A percentile compares a stretch with the other conserved stretches of the same genome.
phyloP scores from a whole-genome alignment of 2,888 invertebrate species.

The Trichogramma dendrolimi region DNA sequence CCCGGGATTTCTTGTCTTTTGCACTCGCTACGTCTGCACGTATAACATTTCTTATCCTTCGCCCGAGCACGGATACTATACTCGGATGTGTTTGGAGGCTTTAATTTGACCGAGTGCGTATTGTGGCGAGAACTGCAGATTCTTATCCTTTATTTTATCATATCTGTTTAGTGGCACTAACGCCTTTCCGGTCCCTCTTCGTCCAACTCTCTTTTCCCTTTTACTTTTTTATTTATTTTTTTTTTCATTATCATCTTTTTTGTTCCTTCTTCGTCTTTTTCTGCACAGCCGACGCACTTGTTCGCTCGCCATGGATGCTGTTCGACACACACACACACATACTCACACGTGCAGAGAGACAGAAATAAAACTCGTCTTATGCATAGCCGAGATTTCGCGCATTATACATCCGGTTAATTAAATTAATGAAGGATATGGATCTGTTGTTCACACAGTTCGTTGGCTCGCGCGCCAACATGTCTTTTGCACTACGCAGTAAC shows the following conservation, averaged over 20 bases:
- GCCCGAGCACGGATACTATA: too few species aligned
- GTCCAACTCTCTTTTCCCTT: slow-evolving; percentile 17
- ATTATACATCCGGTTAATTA: slow-evolving; percentile 16
- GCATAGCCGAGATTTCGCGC: too few species aligned
- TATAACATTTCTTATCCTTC: too few species aligned
- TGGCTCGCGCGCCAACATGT: too few species aligned
- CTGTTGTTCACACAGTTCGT: too few species aligned
- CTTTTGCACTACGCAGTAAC: too few species aligned
- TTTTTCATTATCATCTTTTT: neutral
- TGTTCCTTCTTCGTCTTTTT: too few species aligned
- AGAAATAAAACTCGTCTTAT: too few species aligned
- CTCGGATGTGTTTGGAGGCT: slow-evolving; percentile 38
- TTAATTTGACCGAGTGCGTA: slow-evolving; percentile 46
- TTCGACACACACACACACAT: too few species aligned
- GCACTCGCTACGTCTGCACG: too few species aligned
- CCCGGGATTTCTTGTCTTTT: too few species aligned
- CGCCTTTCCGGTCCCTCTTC: slow-evolving; percentile 29
- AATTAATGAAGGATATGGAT: slow-evolving; percentile 18
- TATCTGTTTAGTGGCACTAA: slow-evolving; percentile 38
- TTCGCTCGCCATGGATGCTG: neutral
- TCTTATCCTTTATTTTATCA: slow-evolving; percentile 49
- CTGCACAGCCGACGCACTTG: slow-evolving; percentile 17
- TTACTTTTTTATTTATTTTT: slow-evolving; percentile 12
- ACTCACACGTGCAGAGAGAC: neutral
- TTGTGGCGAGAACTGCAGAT: slow-evolving; percentile 32